Percentiles rank a stretch among this genome's conserved stretches.
Evolutionary conservation across 2,797 vertebrate species (phyloP).

Genomic region (Cynodonichthys magdalenae): DNA sequence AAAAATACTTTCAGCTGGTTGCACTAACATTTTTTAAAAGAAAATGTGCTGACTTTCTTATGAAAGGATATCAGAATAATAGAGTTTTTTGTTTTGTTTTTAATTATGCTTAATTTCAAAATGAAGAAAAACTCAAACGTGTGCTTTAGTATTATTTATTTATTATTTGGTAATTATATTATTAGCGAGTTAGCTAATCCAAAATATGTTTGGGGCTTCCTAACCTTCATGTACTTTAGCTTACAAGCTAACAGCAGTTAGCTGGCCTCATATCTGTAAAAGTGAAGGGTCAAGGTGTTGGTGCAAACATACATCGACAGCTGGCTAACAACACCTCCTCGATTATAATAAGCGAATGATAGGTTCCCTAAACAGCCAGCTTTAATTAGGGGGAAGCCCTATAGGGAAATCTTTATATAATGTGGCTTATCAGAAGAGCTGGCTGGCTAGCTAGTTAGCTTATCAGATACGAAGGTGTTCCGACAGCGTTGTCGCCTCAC

Average conservation of each 20-base stretch:
- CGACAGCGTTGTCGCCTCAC: conserved; percentile 52
- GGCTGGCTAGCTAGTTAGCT: conserved; percentile 59
- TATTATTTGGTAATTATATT: not conserved
- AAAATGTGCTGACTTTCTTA: too few relatives aligned
- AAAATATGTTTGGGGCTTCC: conserved; percentile 20
- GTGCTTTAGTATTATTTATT: not conserved
- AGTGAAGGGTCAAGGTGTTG: conserved; percentile 55
- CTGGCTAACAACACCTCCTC: not conserved
- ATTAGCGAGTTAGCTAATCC: conserved; percentile 9
- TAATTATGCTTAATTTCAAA: too few relatives aligned
- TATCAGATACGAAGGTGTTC: conserved; percentile 22
- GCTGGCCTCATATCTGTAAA: too few relatives aligned
- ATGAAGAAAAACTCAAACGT: too few relatives aligned
- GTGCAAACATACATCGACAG: conserved; percentile 28
- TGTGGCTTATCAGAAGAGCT: conserved; percentile 20
- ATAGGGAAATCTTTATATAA: not conserved
- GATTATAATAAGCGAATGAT: not conserved
- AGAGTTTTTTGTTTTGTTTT: too few relatives aligned
- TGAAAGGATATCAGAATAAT: too few relatives aligned
- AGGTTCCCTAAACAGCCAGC: not conserved
- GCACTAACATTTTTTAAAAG: too few relatives aligned
- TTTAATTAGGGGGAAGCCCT: not conserved
- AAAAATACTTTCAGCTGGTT: too few relatives aligned
- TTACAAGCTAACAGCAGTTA: conserved; percentile 49
- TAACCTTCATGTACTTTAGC: conserved; percentile 37